A percentile compares a stretch with the other conserved stretches of the same genome.
Evolutionary conservation across 2,797 vertebrate species (phyloP).

Genomic region (Botia kubotai): DNA sequence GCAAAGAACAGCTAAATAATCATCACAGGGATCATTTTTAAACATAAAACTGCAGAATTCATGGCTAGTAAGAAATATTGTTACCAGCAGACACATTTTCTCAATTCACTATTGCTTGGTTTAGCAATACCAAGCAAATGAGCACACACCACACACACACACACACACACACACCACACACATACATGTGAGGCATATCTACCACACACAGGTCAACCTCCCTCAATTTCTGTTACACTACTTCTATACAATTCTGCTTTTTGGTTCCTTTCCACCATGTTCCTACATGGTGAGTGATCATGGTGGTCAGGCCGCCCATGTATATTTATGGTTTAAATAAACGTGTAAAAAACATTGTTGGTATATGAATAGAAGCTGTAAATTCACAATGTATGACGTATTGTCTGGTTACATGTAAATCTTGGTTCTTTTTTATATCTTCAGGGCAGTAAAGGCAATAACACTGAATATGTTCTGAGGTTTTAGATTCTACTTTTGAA

Average conservation of each 20-base stretch:
- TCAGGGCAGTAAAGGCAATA: conserved; percentile 31
- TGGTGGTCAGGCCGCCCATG: conserved; percentile 23
- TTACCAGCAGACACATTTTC: not conserved
- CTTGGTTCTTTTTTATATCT: conserved; percentile 31
- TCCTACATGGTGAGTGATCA: not conserved
- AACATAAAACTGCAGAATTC: not conserved
- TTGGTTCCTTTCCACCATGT: not conserved
- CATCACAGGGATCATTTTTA: not conserved
- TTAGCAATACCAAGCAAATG: too few species aligned
- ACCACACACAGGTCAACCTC: not conserved
- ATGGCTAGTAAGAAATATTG: not conserved
- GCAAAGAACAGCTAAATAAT: not conserved
- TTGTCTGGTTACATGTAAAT: conserved; percentile 39
- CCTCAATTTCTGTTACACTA: not conserved
- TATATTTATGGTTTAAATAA: conserved; percentile 15
- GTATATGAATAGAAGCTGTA: conserved; percentile 60
- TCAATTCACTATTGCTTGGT: not conserved
- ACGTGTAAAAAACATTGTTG: conserved; percentile 26
- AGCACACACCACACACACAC: not conserved
- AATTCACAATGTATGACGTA: conserved; percentile 34
- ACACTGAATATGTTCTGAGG: not conserved
- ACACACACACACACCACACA: not conserved
- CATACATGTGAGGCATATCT: not conserved
- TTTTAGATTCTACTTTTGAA: conserved; percentile 9
- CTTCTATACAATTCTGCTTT: not conserved